Evolutionary conservation across 1,140 invertebrate genomes (phyloP).

Genomic region (Drosophila setifemur): DNA sequence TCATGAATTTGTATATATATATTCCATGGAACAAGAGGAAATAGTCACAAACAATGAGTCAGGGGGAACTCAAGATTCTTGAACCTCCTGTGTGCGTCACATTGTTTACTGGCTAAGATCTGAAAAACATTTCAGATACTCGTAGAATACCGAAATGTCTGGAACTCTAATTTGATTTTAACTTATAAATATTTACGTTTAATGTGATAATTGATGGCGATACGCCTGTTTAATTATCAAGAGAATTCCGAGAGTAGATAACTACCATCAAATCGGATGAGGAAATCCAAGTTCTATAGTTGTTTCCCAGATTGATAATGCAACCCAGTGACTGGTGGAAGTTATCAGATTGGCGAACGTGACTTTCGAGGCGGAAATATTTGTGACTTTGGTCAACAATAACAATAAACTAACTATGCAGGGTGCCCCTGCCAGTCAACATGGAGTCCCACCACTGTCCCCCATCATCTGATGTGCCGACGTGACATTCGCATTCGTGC

Average conservation of each 20-base stretch:
- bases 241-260: constrained; percentile 1
- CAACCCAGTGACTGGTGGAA: constrained; percentile 18
- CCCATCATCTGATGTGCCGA: constrained; percentile 37
- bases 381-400: constrained; percentile 45
- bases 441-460: constrained; percentile 15
- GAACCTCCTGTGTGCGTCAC: background rate
- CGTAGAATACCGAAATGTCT: background rate
- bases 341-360: constrained; percentile 37
- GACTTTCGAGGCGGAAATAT: constrained; percentile 31
- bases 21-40: background rate
- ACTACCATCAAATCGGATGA: no score
- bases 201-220: constrained; percentile 8
- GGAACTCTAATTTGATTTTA: background rate
- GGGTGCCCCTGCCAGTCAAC: background rate
- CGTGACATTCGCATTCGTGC: constrained; percentile 35
- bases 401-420: constrained; percentile 38
- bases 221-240: background rate
- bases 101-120: background rate
- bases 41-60: background rate
- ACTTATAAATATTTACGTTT: background rate
- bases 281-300: constrained; percentile 3
- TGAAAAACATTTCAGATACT: background rate
- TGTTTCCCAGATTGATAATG: constrained; percentile 1
- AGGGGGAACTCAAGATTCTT: background rate
- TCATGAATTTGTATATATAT: background rate